Percentiles rank a stretch among this genome's conserved stretches.
Conservation (phyloP, 2,113 vertebrate species). For the Anas platyrhynchos region DNA sequence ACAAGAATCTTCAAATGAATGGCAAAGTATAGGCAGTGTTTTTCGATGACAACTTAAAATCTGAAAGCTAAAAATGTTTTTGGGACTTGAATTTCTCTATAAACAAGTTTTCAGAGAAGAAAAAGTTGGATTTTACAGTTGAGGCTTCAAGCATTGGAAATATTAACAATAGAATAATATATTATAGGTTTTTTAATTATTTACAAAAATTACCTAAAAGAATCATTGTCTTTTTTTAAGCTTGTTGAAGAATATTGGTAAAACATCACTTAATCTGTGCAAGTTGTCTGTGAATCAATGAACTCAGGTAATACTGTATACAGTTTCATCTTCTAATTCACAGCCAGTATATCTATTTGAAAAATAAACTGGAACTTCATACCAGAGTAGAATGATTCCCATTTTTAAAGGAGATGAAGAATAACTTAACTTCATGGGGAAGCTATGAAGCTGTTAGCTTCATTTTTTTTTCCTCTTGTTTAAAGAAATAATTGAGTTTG, state of each 20-base stretch:
- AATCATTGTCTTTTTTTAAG: conserved; percentile 69
- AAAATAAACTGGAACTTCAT: conserved; percentile 44
- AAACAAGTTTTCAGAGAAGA: not conserved
- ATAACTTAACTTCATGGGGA: not conserved
- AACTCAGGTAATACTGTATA: conserved; percentile 75
- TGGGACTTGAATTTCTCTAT: not conserved
- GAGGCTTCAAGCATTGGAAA: conserved; percentile 42
- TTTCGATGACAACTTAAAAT: conserved; percentile 71
- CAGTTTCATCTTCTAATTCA: conserved; percentile 39
- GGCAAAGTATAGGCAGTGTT: conserved; percentile 85
- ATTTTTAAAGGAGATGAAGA: conserved; percentile 29
- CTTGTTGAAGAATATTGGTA: conserved; percentile 28
- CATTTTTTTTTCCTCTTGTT: not conserved
- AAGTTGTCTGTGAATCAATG: conserved; percentile 65
- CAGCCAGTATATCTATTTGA: conserved; percentile 26
- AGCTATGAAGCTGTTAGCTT: not conserved
- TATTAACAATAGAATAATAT: conserved; percentile 53
- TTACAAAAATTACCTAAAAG: conserved; percentile 36
- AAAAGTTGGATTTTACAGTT: conserved; percentile 23
- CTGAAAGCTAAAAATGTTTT: not conserved
- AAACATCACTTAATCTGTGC: conserved; percentile 8
- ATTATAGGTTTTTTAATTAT: conserved; percentile 62
- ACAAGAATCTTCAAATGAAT: conserved; percentile 82
- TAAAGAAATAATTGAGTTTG: conserved; percentile 27
- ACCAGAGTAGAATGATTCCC: conserved; percentile 26